Percentiles rank a stretch among this genome's conserved stretches.
These are phyloP conservation scores for Pandion haliaetus DNA, from an alignment of 2,113 vertebrate species.

Conservation along the genomic window DNA sequence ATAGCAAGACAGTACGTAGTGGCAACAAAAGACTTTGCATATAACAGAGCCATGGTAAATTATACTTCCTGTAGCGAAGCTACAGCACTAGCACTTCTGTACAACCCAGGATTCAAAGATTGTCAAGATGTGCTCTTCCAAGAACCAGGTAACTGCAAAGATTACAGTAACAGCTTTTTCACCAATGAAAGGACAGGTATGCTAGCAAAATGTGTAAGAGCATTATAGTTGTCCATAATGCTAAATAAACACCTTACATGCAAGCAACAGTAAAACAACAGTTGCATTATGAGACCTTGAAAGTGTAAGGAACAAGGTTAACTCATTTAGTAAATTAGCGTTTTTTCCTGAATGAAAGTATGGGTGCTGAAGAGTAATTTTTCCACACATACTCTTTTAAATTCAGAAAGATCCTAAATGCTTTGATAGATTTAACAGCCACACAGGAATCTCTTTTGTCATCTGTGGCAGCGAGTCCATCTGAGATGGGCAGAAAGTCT, in stretches of 20 bases:
- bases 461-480: background rate
- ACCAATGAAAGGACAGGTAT: background rate
- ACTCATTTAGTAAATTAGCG: background rate
- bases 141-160: background rate
- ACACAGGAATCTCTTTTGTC: background rate
- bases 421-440: background rate
- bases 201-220: background rate
- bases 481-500: background rate
- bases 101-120: background rate
- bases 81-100: background rate
- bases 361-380: background rate
- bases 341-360: background rate
- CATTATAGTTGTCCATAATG: background rate
- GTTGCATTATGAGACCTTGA: background rate
- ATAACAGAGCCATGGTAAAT: background rate
- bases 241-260: background rate
- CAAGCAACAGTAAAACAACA: background rate
- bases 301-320: background rate
- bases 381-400: background rate
- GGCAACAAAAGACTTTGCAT: background rate
- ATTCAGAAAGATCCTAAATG: background rate
- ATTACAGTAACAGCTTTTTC: background rate
- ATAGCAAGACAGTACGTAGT: accelerated
- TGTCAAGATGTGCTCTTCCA: background rate
- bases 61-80: accelerated